Conservation (phyloP, 2,888 invertebrate genomes). For the Vannuccia rotundouncinata region DNA sequence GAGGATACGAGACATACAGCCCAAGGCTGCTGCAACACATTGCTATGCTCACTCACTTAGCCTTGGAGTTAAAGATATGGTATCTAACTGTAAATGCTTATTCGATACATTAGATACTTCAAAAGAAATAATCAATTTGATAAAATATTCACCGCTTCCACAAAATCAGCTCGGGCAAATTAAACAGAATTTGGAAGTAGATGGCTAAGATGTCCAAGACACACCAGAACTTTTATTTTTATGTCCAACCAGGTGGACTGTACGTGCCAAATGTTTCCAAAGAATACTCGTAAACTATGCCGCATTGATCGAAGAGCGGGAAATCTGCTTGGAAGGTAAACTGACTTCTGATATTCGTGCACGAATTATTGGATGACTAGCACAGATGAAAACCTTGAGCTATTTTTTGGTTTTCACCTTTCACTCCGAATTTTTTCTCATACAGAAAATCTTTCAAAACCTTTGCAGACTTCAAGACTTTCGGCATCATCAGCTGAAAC, state of each 20-base stretch:
- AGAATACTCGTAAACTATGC: conserved; percentile 25
- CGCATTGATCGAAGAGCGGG: conserved; percentile 25
- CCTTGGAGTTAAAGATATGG: conserved; percentile 11
- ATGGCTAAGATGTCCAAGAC: conserved; percentile 15
- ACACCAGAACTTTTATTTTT: neutral
- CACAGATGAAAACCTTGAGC: conserved; percentile 28
- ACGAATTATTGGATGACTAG: conserved; percentile 27
- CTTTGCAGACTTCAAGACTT: conserved; percentile 6
- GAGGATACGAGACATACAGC: neutral
- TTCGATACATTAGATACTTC: conserved; percentile 10
- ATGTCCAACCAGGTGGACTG: conserved; percentile 33
- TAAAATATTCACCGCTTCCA: conserved; percentile 17
- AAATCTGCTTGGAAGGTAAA: conserved; percentile 22
- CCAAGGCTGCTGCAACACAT: neutral
- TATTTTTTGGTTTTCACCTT: conserved; percentile 22
- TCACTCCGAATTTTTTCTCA: conserved; percentile 19
- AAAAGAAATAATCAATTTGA: neutral
- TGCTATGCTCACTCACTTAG: conserved; percentile 5
- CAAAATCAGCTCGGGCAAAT: conserved; percentile 15
- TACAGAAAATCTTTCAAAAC: conserved; percentile 14
- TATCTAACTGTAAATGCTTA: neutral
- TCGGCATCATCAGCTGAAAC: conserved; percentile 16
- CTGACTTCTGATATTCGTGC: conserved; percentile 24
- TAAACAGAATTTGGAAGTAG: conserved; percentile 18
- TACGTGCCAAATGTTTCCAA: conserved; percentile 27